Conservation (phyloP, 2,888 invertebrate genomes). For the Hyppa rectilinea region DNA sequence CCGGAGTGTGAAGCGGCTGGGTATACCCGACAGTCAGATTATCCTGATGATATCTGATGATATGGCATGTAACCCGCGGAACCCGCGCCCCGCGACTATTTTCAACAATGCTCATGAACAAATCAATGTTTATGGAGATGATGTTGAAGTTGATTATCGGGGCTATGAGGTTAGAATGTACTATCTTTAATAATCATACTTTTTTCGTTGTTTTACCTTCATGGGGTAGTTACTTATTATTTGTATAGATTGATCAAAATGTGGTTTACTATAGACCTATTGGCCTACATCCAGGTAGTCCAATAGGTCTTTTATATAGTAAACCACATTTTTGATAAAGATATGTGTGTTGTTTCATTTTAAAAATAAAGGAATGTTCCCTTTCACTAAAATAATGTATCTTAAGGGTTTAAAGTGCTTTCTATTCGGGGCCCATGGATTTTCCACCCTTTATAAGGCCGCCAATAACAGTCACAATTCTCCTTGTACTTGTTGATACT, state of each 20-base stretch:
- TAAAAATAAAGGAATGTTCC: not conserved
- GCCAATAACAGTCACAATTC: no score
- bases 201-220: not conserved
- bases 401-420: no score
- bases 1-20: slow-evolving; percentile 98
- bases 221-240: not conserved
- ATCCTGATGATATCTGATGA: slow-evolving; percentile 99
- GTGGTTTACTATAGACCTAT: no score
- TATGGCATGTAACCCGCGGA: slow-evolving; percentile 99
- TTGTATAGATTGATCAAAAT: not conserved
- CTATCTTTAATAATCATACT: not conserved
- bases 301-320: not conserved
- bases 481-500: no score
- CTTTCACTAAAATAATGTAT: no score
- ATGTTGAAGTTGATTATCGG: slow-evolving; percentile 99
- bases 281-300: no score
- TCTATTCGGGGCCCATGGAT: no score
- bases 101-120: slow-evolving; percentile 99
- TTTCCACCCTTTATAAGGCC: no score
- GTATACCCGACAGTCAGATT: slow-evolving; percentile 99
- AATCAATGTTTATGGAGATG: slow-evolving; percentile 99
- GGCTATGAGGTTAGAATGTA: slow-evolving; percentile 94
- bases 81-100: slow-evolving; percentile 99
- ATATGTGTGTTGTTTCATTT: no score
- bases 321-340: not conserved